Conservation (phyloP, 2,888 invertebrate species). For the Liopterus haemorrhoidalis region DNA sequence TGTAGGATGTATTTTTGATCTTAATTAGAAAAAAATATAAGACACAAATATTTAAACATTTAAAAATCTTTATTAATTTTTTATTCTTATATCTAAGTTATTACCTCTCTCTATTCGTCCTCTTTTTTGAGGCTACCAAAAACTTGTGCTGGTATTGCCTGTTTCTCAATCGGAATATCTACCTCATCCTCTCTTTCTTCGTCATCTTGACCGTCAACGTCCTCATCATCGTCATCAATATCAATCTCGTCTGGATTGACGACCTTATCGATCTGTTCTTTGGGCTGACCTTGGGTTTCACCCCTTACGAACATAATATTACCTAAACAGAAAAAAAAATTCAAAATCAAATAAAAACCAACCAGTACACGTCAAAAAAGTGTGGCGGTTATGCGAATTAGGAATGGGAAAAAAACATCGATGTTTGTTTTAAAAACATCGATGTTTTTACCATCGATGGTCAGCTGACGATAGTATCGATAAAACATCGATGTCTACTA, state of each 20-base stretch:
- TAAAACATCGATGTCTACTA: too few species aligned
- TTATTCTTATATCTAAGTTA: too few species aligned
- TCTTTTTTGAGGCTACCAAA: slow-evolving; percentile 71
- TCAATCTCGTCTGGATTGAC: slow-evolving; percentile 85
- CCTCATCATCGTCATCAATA: slow-evolving; percentile 65
- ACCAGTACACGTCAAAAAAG: too few species aligned
- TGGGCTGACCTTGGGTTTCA: slow-evolving; percentile 67
- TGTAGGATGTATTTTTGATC: too few species aligned
- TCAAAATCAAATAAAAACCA: too few species aligned
- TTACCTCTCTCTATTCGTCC: slow-evolving; percentile 41
- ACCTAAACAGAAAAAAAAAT: slow-evolving; percentile 33
- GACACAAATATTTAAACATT: too few species aligned
- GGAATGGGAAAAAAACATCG: too few species aligned
- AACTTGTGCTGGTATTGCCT: slow-evolving; percentile 81
- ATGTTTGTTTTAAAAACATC: too few species aligned
- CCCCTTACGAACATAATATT: slow-evolving; percentile 84
- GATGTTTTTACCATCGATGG: too few species aligned
- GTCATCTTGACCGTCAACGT: slow-evolving; percentile 52
- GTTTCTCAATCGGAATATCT: slow-evolving; percentile 71
- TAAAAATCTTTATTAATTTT: too few species aligned
- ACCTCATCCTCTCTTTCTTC: slow-evolving; percentile 48
- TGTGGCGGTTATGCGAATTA: slow-evolving; percentile 23
- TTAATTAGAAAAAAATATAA: too few species aligned
- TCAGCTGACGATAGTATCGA: too few species aligned
- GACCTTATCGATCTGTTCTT: slow-evolving; percentile 60